phyloP scores from a whole-genome alignment of 2,888 invertebrate species.

The Glyphotaelius pellucidus region DNA sequence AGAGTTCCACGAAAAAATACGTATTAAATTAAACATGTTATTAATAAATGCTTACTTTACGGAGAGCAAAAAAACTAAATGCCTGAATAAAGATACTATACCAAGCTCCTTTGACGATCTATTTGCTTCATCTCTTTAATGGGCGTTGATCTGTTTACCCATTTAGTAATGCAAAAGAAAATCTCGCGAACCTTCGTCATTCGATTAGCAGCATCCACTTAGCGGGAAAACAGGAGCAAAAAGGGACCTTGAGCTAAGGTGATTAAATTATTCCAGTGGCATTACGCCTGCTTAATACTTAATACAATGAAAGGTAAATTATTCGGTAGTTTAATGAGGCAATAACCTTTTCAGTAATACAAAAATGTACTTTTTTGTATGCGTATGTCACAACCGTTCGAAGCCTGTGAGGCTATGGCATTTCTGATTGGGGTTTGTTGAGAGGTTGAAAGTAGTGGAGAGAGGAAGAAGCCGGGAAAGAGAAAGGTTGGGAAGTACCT shows the following conservation, averaged over 20 bases:
- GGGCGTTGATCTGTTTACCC: conserved; percentile 20
- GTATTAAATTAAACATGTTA: not conserved
- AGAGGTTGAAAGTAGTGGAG: too few species aligned
- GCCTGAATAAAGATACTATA: not conserved
- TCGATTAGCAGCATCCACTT: conserved; percentile 28
- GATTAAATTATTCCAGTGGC: not conserved
- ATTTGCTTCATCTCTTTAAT: conserved; percentile 2
- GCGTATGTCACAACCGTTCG: too few species aligned
- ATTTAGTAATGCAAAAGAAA: conserved; percentile 27
- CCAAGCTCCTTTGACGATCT: not conserved
- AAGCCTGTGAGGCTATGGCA: too few species aligned
- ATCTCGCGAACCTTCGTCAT: conserved; percentile 7
- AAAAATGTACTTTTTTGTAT: too few species aligned
- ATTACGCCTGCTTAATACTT: not conserved
- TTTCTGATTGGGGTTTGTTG: too few species aligned
- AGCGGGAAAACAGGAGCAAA: not conserved
- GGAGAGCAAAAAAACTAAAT: not conserved
- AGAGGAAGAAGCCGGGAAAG: too few species aligned
- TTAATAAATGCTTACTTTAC: not conserved
- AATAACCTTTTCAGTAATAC: not conserved
- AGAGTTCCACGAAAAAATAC: not conserved
- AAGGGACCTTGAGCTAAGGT: not conserved
- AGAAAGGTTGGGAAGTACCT: too few species aligned
- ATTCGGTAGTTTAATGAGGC: not conserved
- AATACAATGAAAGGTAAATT: not conserved